These are phyloP conservation scores for Meandrina meandrites DNA, from an alignment of 92 coral and sea anemone genomes.

Conservation along the genomic window DNA sequence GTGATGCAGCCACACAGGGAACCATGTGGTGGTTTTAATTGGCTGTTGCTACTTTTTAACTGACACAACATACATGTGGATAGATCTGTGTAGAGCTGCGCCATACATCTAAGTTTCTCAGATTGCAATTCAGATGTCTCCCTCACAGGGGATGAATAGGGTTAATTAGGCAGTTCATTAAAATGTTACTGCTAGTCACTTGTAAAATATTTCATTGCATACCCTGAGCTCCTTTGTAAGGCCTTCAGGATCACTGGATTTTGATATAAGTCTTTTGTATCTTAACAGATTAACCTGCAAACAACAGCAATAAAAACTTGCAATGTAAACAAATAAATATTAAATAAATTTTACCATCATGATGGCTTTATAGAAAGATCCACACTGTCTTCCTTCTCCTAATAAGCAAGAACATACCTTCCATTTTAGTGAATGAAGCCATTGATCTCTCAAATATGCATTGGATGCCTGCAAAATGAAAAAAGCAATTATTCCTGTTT, in stretches of 20 bases:
- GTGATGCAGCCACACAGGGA: no score
- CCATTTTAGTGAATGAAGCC: constrained; percentile 98
- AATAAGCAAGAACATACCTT: constrained; percentile 57
- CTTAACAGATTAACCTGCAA: constrained; percentile 90
- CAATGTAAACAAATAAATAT: no score
- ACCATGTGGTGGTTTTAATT: no score
- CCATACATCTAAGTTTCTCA: no score
- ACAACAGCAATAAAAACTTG: not conserved
- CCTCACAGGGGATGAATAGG: not conserved
- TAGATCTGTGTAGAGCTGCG: no score
- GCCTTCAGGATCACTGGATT: constrained; percentile 97
- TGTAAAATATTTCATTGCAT: not conserved
- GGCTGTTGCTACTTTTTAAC: no score
- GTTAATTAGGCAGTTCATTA: no score
- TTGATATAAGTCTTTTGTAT: constrained; percentile 94
- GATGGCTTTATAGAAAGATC: no score
- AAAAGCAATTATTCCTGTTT: not conserved
- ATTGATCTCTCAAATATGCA: constrained; percentile 95
- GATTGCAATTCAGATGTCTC: not conserved
- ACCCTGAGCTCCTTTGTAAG: constrained; percentile 93
- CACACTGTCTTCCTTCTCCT: not conserved
- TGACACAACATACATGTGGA: no score
- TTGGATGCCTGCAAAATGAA: constrained; percentile 79
- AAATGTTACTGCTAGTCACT: not conserved
- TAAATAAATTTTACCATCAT: no score